A percentile compares a stretch with the other conserved stretches of the same genome.
Conservation (phyloP, 2,888 invertebrate genomes). For the Argyra leucocephala region DNA sequence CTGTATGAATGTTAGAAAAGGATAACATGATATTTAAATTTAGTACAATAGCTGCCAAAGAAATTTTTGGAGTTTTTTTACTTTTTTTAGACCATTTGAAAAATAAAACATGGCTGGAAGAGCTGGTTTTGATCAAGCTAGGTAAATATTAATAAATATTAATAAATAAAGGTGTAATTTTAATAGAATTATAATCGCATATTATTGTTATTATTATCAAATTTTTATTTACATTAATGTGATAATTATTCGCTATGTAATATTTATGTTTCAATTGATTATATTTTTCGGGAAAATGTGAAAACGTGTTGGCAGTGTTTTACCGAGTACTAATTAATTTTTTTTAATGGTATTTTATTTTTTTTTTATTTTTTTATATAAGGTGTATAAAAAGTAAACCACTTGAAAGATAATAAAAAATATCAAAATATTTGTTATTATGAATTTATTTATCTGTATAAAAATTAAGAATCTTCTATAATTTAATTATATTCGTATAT, state of each 20-base stretch:
- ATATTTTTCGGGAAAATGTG: not conserved
- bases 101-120: conserved; percentile 78
- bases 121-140: conserved; percentile 75
- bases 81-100: conserved; percentile 39
- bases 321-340: not conserved
- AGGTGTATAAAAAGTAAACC: not conserved
- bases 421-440: not conserved
- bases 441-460: not conserved
- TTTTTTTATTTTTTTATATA: not conserved
- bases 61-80: no score
- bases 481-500: not conserved
- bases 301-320: conserved; percentile 6
- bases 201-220: not conserved
- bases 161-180: conserved; percentile 21
- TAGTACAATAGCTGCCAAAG: conserved; percentile 12
- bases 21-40: not conserved
- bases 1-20: not conserved
- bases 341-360: no score
- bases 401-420: not conserved
- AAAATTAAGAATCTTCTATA: not conserved
- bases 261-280: not conserved
- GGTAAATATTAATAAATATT: conserved; percentile 50
- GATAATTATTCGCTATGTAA: not conserved
- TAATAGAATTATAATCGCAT: conserved; percentile 14
- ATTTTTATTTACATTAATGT: not conserved